These are phyloP conservation scores for Tympanoctomys barrerae DNA, from an alignment of 2,797 vertebrate species.

Conservation along the genomic window DNA sequence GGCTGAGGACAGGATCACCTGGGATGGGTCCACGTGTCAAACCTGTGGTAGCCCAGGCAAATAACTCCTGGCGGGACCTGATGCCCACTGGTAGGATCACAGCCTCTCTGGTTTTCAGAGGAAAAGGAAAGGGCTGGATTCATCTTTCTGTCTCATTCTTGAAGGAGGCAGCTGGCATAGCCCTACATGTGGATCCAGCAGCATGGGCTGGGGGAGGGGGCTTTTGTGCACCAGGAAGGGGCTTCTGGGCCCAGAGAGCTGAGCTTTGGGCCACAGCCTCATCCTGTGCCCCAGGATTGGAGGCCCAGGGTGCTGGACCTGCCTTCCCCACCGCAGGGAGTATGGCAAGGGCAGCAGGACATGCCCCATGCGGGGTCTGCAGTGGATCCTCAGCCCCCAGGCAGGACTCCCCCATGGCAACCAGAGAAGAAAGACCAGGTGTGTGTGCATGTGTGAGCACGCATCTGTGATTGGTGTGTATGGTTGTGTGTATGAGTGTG, in stretches of 20 bases:
- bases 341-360: neutral
- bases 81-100: neutral
- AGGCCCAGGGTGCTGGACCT: neutral
- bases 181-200: neutral
- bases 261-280: neutral
- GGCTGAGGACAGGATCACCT: neutral
- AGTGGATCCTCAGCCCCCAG: neutral
- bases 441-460: neutral
- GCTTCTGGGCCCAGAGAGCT: neutral
- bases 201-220: neutral
- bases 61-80: neutral
- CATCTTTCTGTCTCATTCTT: neutral
- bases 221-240: neutral
- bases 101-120: neutral
- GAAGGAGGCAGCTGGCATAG: neutral
- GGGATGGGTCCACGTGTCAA: neutral
- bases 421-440: neutral
- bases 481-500: neutral
- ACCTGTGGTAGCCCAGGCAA: neutral
- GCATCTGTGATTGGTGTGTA: neutral
- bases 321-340: neutral
- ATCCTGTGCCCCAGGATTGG: neutral
- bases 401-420: neutral
- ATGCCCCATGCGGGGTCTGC: neutral
- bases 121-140: neutral